A percentile compares a stretch with the other conserved stretches of the same genome.
Conservation (phyloP, 35 echinoderm and acorn worm species). For the Hemicentrotus pulcherrimus region DNA sequence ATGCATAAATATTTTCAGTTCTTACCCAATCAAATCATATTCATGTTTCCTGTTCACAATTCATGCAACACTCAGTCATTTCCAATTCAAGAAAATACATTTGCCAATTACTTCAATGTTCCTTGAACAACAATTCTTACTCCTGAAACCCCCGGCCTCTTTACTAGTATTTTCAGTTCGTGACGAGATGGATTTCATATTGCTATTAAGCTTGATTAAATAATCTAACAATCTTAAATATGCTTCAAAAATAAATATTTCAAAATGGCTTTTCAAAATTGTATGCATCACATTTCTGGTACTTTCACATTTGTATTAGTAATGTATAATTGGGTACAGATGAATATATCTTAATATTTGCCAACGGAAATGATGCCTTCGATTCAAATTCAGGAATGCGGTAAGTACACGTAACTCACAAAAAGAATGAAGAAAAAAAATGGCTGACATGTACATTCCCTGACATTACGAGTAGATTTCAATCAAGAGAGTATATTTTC, state of each 20-base stretch:
- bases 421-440: neutral
- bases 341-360: neutral
- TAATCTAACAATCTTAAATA: neutral
- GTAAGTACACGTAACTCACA: conserved; percentile 15
- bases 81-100: neutral
- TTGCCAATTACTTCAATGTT: neutral
- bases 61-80: neutral
- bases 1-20: neutral
- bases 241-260: neutral
- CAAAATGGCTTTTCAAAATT: neutral
- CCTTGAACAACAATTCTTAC: neutral
- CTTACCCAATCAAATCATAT: no score
- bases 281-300: neutral
- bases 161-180: neutral
- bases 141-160: neutral
- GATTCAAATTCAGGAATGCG: conserved; percentile 20
- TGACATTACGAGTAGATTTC: neutral
- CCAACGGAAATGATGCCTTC: neutral
- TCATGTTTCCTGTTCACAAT: neutral
- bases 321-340: neutral
- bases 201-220: neutral
- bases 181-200: neutral
- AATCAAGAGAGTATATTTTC: neutral
- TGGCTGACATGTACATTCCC: neutral
- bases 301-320: neutral